phyloP scores from a whole-genome alignment of 2,797 vertebrate species.

The Urophycis tenuis region DNA sequence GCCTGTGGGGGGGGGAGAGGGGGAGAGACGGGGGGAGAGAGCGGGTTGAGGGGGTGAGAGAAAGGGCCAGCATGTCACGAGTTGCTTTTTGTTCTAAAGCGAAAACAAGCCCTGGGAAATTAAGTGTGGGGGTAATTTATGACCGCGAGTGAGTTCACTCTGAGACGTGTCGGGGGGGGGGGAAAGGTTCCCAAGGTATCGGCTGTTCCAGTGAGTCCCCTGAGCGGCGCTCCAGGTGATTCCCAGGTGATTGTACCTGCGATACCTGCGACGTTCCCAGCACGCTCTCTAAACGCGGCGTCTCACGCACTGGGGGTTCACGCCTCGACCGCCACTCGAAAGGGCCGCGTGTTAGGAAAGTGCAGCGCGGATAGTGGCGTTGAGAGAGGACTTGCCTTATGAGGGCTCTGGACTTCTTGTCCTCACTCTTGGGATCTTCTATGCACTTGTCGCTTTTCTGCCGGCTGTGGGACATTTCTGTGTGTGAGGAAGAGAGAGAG shows the following conservation, averaged over 20 bases:
- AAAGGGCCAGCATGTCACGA: background rate
- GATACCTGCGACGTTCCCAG: too few species aligned
- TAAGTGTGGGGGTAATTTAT: background rate
- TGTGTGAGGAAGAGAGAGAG: slow-evolving; percentile 55
- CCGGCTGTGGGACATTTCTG: slow-evolving; percentile 82
- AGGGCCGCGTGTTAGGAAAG: too few species aligned
- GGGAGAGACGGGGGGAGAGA: too few species aligned
- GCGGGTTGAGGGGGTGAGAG: too few species aligned
- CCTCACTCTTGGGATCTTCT: slow-evolving; percentile 84
- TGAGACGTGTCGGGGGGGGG: background rate
- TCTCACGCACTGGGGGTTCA: background rate
- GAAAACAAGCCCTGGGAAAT: slow-evolving; percentile 18
- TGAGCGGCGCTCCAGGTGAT: too few species aligned
- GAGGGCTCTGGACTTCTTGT: slow-evolving; percentile 85
- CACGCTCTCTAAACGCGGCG: too few species aligned
- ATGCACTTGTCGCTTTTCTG: slow-evolving; percentile 84
- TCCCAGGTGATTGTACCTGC: too few species aligned
- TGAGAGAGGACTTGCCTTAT: slow-evolving; percentile 72
- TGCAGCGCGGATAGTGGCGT: background rate
- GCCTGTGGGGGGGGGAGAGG: background rate
- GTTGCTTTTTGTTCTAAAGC: background rate
- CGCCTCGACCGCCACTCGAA: too few species aligned
- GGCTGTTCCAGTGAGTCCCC: background rate
- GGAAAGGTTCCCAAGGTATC: background rate
- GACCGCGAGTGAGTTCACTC: background rate